Base-by-base conservation (phyloP, 1,140 invertebrate species). In the Asbolus verrucosus region DNA sequence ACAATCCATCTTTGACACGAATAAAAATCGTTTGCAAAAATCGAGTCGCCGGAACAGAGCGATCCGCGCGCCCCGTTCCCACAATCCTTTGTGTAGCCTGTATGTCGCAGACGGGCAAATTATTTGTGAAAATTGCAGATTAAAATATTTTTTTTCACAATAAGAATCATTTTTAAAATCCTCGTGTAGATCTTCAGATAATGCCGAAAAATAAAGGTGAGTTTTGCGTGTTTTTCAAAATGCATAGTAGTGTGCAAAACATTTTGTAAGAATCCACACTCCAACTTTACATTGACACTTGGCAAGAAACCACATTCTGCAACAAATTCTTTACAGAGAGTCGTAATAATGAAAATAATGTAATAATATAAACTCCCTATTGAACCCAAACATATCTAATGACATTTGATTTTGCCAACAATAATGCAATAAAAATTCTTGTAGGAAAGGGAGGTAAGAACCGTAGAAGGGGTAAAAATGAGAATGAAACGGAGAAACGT, bases 361-460 rank as follows among this genome's bases (percentile, higher is more conserved):
- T n/a, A n/a, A n/a, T n/a, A n/a, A n/a, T n/a, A n/a, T n/a, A n/a
- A n/a, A n/a, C n/a, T n/a, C n/a, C n/a, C n/a, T n/a, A n/a, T n/a
- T n/a, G n/a, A n/a, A n/a, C n/a, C 8, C 8, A 41, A 41, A 4
- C 3, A 13, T 15, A 14, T 14, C 14, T 13, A 41, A 41, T 15
- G n/a, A 6, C 43, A 21, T 50, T 50, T 50, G 8, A 21, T 50
- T 50, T 50, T 36, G 2, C 33, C 5, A 36, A n/a, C 6, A n/a
- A n/a, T 6, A 36, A 36, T n/a, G 6, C 11, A 6, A 33, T 61
- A 54, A 21, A 36, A 27, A 11, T 24, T 11, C 46, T 76, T 79
- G 65, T 59, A 81, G 90, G 97, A 93, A 99, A 99, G 92, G 97
- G 97, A 94, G 97, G 97, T 89, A 99, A 99, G 91, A 99, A 99